phyloP scores from a whole-genome alignment of 2,888 invertebrate species.

The Falcaria lacertinaria region DNA sequence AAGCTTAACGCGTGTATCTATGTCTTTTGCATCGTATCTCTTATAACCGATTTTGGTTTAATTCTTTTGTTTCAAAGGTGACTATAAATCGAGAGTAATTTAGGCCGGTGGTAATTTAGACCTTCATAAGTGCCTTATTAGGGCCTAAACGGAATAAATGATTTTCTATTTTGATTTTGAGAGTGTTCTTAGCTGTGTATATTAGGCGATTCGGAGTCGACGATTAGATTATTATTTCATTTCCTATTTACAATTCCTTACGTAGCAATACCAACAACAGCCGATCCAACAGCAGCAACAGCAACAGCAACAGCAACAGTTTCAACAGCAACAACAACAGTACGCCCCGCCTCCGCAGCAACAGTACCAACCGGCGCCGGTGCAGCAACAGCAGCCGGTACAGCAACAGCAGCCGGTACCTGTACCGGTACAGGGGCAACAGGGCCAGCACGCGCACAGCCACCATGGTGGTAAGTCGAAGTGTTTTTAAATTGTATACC shows the following conservation, averaged over 20 bases:
- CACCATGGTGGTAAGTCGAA: conserved; percentile 34
- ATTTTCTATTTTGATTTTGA: no score
- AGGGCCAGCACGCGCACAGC: conserved; percentile 31
- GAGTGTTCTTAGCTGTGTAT: no score
- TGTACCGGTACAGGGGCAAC: conserved; percentile 33
- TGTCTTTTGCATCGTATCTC: no score
- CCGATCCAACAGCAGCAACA: conserved; percentile 10
- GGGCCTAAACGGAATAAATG: no score
- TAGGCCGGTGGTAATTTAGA: no score
- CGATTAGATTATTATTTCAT: conserved; percentile 4
- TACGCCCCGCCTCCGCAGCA: conserved; percentile 25
- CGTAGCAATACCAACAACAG: conserved; percentile 45
- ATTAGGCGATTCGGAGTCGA: no score
- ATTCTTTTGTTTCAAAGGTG: no score
- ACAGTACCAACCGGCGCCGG: conserved; percentile 38
- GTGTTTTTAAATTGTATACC: no score
- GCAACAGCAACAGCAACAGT: conserved; percentile 18
- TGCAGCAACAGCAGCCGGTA: conserved; percentile 48
- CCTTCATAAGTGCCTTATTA: no score
- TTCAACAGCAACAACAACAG: conserved; percentile 29
- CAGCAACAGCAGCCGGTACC: conserved; percentile 31
- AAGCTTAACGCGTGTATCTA: no score
- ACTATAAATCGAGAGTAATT: no score
- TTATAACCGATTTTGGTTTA: no score
- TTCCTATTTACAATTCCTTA: conserved; percentile 6